Evolutionary conservation across 1,140 invertebrate species (phyloP), one percentile per base, ranked within the genome.

Genomic region (Helicoverpa zea): DNA sequence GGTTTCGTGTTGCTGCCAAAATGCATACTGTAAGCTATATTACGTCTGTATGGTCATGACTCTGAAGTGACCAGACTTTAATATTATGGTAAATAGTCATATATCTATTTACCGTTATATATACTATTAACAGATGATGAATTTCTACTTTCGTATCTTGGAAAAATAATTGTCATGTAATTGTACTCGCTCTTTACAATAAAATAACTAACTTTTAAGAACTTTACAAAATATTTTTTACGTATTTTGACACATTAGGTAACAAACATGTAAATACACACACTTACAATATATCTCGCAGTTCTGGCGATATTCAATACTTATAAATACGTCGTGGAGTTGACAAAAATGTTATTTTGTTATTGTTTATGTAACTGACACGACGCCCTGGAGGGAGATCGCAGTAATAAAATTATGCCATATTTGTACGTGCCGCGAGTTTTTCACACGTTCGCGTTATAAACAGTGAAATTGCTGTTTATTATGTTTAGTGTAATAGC

Each of bases 331-430:
- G 16, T 54, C 49, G 47, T 30, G 54, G 29, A 30, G 49, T 72
- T 72, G 30, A 64, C 5, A 70, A 70, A 23, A 23, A 52, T 35
- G 72, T 74, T 43, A 43, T 43, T 29, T n/a, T 75, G 29, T 23
- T 47, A 51, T 61, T 76, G 74, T 63, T 76, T 76, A 61, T 7
- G 35, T 63, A 2, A 63, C 74, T 52, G 18, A 30, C 47, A 54
- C 68, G 68, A 43, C 23, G n/a, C 68, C 68, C 68, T 2, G 23
- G 68, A 29, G 68, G 30, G 63, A 51, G 64, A 9, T 49, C 12
- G 43, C 49, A 4, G 14, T 72, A 30, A 72, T 54, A 72, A 72
- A 72, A 72, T 72, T 72, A 54, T n/a, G n/a, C 13, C 16, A 72
- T 30, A 49, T 49, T 49, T 23, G n/a, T 68, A 72, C 68, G 68